Evolutionary conservation across 2,797 vertebrate species (phyloP), one percentile per base, ranked within the genome.

Genomic region (Sarcoramphus papa): DNA sequence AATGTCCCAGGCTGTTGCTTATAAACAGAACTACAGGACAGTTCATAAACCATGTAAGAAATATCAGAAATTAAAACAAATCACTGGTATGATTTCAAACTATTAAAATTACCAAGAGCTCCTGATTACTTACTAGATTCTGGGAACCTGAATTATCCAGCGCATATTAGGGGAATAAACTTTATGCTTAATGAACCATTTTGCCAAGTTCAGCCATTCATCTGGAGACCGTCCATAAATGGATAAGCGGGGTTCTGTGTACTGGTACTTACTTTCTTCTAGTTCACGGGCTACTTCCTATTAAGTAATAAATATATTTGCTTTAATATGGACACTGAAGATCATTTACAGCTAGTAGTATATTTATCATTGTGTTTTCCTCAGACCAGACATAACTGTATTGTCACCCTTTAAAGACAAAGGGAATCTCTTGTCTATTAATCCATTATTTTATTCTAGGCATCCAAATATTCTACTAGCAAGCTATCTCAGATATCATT

Each of bases 61-160:
- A 69, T 47, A 92, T 15, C 54, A 94, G 69, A 91, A 95, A 73
- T 89, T 30, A 85, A 84, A 87, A 56, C 25, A 69, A 48, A 25
- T 82, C 11, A 76, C 24, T 68, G 68, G 28, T 70, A 85, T 40
- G 64, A 91, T 69, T 93, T 90, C 51, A 65, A 81, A 84, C 73
- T 81, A 47, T 67, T 48, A 72, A 45, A 40, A 57, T 90, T 80
- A 95, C 53, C 72, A 88, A 90, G 40, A 94, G 51, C 47, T 95
- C 93, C 75, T 88, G 84, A 64, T 88, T 94, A 98, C 99, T 99
- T 98, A 99, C 99, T 99, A 99, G 98, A 99, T 99, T 95, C 99
- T 98, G 87, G 99, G 99, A 87, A 99, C 98, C 96, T 99, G 99
- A 97, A 99, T 99, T 96, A 99, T 99, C 99, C 99, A 99, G 96